Evolutionary conservation across 2,888 invertebrate species (phyloP).

Genomic region (Ceriagrion tenellum): DNA sequence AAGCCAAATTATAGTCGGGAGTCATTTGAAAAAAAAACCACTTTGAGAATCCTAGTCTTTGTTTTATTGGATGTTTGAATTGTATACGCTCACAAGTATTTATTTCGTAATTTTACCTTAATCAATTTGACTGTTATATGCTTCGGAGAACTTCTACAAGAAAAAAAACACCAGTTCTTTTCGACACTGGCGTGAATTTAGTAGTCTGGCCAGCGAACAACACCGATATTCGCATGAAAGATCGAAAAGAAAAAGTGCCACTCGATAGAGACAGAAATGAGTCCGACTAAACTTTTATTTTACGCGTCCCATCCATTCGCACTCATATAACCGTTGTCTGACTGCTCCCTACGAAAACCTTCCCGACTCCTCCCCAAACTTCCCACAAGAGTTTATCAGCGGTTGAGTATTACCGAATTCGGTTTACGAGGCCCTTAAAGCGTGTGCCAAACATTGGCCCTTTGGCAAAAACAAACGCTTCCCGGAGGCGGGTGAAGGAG

Average conservation of each 20-base stretch:
- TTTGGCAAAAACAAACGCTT: slow-evolving; percentile 61
- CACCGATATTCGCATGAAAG: background rate
- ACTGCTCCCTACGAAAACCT: background rate
- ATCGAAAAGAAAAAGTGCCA: background rate
- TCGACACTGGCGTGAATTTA: background rate
- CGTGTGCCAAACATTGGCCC: slow-evolving; percentile 58
- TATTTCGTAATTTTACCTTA: too few species aligned
- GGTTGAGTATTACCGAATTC: slow-evolving; percentile 51
- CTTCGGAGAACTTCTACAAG: too few species aligned
- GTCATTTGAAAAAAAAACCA: too few species aligned
- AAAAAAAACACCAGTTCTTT: background rate
- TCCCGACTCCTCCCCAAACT: background rate
- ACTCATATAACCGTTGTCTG: slow-evolving; percentile 54
- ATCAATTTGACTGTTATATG: too few species aligned
- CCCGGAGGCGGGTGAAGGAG: background rate
- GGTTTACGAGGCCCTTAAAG: slow-evolving; percentile 63
- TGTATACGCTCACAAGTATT: too few species aligned
- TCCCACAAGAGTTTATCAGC: slow-evolving; percentile 44
- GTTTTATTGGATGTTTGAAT: too few species aligned
- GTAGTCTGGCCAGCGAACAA: background rate
- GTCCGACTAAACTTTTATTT: slow-evolving; percentile 13
- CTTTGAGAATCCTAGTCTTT: too few species aligned
- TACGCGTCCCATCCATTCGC: slow-evolving; percentile 20
- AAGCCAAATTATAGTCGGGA: too few species aligned
- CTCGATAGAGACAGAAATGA: slow-evolving; percentile 33